These are phyloP conservation scores for Cephus spinipes DNA, from an alignment of 2,888 invertebrate species.

Conservation along the genomic window DNA sequence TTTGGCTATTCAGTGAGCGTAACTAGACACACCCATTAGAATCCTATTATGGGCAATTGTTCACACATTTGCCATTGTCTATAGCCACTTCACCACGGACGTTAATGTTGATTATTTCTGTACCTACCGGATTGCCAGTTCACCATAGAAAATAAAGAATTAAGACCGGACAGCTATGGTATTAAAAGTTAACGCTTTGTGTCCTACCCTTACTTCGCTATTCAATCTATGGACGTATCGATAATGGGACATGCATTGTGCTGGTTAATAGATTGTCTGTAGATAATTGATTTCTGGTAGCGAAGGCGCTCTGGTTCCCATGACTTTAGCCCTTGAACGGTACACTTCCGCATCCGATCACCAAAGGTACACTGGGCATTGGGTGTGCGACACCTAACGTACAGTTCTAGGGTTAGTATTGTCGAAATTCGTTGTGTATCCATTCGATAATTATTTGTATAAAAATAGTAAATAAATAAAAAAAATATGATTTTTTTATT, in stretches of 20 bases:
- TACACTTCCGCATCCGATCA: too few relatives aligned
- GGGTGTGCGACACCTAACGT: too few relatives aligned
- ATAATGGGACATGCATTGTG: slow-evolving; percentile 1
- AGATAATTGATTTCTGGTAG: slow-evolving; percentile 19
- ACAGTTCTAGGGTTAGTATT: neutral
- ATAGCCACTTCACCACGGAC: neutral
- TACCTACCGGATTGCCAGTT: neutral
- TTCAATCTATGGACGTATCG: neutral
- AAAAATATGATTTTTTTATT: neutral
- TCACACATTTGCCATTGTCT: slow-evolving; percentile 7
- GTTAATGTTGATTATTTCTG: neutral
- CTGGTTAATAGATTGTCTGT: slow-evolving; percentile 16
- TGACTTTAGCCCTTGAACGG: neutral
- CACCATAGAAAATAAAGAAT: slow-evolving; percentile 5
- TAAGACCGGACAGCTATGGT: neutral
- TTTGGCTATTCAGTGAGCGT: neutral
- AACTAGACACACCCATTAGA: slow-evolving; percentile 9
- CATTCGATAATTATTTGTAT: neutral
- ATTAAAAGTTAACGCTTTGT: slow-evolving; percentile 1
- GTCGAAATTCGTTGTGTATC: neutral
- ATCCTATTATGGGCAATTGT: slow-evolving; percentile 7
- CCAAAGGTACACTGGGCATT: too few relatives aligned
- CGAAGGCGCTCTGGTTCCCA: neutral
- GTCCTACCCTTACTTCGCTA: neutral
- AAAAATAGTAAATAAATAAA: neutral